Percentiles rank a stretch among this genome's conserved stretches.
Conservation (phyloP, 2,888 invertebrate genomes). For the Cataglyphis altisquamis region DNA sequence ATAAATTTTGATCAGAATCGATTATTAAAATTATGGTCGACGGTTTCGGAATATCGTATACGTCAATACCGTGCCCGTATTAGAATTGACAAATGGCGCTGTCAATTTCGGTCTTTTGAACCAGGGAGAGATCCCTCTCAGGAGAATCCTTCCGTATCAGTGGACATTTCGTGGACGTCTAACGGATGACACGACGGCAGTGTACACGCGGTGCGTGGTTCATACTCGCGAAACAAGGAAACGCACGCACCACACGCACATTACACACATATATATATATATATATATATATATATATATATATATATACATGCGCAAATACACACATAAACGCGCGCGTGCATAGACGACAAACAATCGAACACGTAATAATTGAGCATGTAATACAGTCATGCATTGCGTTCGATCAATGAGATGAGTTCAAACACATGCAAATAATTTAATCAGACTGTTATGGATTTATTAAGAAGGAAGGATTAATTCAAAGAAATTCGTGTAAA, state of each 20-base stretch:
- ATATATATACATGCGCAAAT: neutral
- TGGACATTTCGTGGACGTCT: conserved; percentile 50
- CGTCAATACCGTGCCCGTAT: conserved; percentile 18
- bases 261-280: neutral
- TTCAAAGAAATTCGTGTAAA: neutral
- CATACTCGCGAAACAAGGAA: conserved; percentile 37
- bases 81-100: conserved; percentile 63
- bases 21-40: conserved; percentile 3
- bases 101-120: conserved; percentile 65
- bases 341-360: conserved; percentile 29
- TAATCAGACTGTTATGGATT: conserved; percentile 39
- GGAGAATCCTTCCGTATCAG: conserved; percentile 49
- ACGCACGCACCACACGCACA: conserved; percentile 25
- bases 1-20: neutral
- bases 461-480: neutral
- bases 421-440: neutral
- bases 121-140: conserved; percentile 36
- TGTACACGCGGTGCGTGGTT: conserved; percentile 35
- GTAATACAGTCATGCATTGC: conserved; percentile 37
- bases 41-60: conserved; percentile 1
- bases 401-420: conserved; percentile 46
- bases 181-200: conserved; percentile 56
- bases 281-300: neutral
- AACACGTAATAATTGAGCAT: conserved; percentile 32
- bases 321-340: conserved; percentile 2